A percentile compares a stretch with the other conserved stretches of the same genome.
Evolutionary conservation across 2,888 invertebrate genomes (phyloP).

Genomic region (Cylloceria caligata): DNA sequence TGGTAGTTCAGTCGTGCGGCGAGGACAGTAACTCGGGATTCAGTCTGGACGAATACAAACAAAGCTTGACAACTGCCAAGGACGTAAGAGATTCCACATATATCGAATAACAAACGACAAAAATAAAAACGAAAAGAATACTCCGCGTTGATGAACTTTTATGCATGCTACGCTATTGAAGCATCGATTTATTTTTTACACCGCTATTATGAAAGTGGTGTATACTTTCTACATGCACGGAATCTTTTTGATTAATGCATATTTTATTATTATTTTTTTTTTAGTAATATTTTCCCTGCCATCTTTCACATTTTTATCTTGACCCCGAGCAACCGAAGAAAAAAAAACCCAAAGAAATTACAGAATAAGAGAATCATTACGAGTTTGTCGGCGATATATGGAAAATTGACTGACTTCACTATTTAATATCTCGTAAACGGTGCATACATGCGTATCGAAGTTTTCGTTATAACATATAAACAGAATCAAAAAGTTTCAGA

Average conservation of each 20-base stretch:
- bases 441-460: neutral
- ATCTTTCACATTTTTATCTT: neutral
- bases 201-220: too few relatives aligned
- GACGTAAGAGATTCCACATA: slow-evolving; percentile 78
- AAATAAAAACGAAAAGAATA: slow-evolving; percentile 3
- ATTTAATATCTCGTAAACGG: neutral
- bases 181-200: neutral
- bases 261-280: neutral
- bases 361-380: neutral
- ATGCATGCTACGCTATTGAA: neutral
- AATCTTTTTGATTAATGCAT: neutral
- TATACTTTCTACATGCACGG: neutral
- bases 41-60: slow-evolving; percentile 82
- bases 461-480: neutral
- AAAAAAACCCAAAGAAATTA: slow-evolving; percentile 25
- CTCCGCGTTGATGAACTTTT: slow-evolving; percentile 21
- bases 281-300: neutral
- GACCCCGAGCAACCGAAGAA: neutral
- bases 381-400: neutral
- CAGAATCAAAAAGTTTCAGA: neutral
- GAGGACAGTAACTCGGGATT: slow-evolving; percentile 83
- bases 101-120: slow-evolving; percentile 48
- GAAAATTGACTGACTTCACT: neutral
- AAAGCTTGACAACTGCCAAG: slow-evolving; percentile 78
- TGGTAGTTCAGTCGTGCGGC: slow-evolving; percentile 79